phyloP scores from a whole-genome alignment of 2,888 invertebrate species.

The Calameuta pallipes region DNA sequence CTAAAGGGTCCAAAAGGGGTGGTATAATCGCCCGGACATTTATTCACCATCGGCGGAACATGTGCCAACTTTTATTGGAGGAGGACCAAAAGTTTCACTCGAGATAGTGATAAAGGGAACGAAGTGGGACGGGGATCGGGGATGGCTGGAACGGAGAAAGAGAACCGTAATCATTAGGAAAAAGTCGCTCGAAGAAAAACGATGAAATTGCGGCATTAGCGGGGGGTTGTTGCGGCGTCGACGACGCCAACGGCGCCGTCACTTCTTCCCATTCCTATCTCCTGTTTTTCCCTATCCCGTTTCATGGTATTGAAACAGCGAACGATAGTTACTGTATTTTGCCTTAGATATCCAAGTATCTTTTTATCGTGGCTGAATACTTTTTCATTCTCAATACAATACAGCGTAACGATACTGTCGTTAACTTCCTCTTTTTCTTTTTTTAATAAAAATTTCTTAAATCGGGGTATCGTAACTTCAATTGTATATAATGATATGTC shows the following conservation, averaged over 20 bases:
- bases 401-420: too few relatives aligned
- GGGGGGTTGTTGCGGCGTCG: constrained; percentile 36
- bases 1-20: constrained; percentile 18
- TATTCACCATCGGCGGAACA: constrained; percentile 54
- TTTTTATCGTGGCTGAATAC: too few relatives aligned
- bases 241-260: constrained; percentile 23
- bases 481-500: too few relatives aligned
- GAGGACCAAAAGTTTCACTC: constrained; percentile 56
- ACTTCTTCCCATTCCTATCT: constrained; percentile 26
- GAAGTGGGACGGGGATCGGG: constrained; percentile 9
- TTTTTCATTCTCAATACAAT: too few relatives aligned
- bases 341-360: too few relatives aligned
- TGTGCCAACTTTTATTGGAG: constrained; percentile 60
- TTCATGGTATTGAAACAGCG: too few relatives aligned
- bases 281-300: neutral
- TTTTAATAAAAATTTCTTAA: too few relatives aligned
- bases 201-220: constrained; percentile 58
- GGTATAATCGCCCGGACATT: constrained; percentile 57
- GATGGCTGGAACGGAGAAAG: constrained; percentile 13
- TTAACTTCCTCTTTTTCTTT: too few relatives aligned
- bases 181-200: constrained; percentile 44
- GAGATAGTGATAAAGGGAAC: constrained; percentile 11
- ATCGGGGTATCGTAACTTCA: too few relatives aligned
- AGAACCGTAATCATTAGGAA: constrained; percentile 52
- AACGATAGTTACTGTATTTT: too few relatives aligned